These are phyloP conservation scores for Amiota minor DNA, from an alignment of 2,888 invertebrate species.

Conservation along the genomic window DNA sequence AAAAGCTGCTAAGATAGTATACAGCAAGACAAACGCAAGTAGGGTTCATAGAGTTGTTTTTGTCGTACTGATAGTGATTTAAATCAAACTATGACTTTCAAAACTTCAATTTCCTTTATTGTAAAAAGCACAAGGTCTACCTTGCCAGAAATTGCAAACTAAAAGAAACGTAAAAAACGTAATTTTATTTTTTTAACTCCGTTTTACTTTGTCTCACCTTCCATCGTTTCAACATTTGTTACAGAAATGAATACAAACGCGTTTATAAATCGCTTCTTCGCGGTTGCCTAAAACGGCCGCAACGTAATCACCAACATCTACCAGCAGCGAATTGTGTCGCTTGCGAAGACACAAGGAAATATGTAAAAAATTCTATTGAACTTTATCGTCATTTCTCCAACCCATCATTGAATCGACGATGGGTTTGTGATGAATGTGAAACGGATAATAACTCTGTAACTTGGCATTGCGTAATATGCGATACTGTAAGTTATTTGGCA, in stretches of 20 bases:
- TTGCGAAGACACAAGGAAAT: slow-evolving; percentile 72
- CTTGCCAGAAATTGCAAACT: neutral
- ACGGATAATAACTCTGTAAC: slow-evolving; percentile 73
- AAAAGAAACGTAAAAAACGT: neutral
- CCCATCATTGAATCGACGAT: slow-evolving; percentile 73
- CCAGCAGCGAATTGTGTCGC: slow-evolving; percentile 70
- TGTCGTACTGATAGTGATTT: too few species aligned
- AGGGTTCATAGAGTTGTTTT: too few species aligned
- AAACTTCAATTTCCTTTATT: too few species aligned
- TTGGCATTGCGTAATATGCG: slow-evolving; percentile 74
- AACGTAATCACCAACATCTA: slow-evolving; percentile 70
- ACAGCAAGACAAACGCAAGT: too few species aligned
- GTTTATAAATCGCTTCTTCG: slow-evolving; percentile 73
- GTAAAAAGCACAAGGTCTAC: neutral
- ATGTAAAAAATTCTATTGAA: slow-evolving; percentile 71
- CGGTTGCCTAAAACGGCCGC: slow-evolving; percentile 71
- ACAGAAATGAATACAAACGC: slow-evolving; percentile 71
- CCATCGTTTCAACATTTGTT: slow-evolving; percentile 39
- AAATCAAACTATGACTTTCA: too few species aligned
- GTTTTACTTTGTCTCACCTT: neutral
- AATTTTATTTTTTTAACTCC: neutral
- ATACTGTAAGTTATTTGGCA: slow-evolving; percentile 73
- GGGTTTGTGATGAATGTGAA: slow-evolving; percentile 73
- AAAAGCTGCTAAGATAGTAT: too few species aligned
- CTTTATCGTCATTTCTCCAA: slow-evolving; percentile 73